phyloP scores from a whole-genome alignment of 53 echinoderm and acorn worm genomes.

The Zoroaster sp. region DNA sequence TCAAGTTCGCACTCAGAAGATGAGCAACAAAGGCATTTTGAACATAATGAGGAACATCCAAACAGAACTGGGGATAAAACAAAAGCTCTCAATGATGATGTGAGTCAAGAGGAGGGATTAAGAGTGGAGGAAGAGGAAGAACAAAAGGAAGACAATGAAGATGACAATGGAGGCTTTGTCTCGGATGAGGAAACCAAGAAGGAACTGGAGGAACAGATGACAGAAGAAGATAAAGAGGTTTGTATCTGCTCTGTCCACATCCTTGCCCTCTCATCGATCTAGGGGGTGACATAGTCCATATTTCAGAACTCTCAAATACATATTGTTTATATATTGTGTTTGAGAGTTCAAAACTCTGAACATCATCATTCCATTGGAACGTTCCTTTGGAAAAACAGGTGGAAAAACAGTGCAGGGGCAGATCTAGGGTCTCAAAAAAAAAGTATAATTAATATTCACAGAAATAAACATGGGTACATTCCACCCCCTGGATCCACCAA shows the following conservation, averaged over 20 bases:
- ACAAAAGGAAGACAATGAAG: conserved; percentile 32
- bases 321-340: no score
- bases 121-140: conserved; percentile 53
- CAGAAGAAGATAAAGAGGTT: conserved; percentile 83
- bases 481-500: no score
- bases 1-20: neutral
- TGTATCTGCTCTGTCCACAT: neutral
- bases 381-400: no score
- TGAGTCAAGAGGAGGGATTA: conserved; percentile 4
- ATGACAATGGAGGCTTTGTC: neutral
- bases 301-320: no score
- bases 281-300: no score
- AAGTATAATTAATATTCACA: no score
- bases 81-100: neutral
- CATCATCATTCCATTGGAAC: no score
- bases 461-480: no score
- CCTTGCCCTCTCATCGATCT: no score
- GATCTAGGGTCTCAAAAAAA: no score
- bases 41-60: neutral
- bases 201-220: conserved; percentile 77
- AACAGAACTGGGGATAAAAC: neutral
- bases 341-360: no score
- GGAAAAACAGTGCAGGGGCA: no score
- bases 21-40: neutral
- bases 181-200: conserved; percentile 62